Evolutionary conservation across 2,888 invertebrate genomes (phyloP).

Genomic region (Asteroscopus sphinx): DNA sequence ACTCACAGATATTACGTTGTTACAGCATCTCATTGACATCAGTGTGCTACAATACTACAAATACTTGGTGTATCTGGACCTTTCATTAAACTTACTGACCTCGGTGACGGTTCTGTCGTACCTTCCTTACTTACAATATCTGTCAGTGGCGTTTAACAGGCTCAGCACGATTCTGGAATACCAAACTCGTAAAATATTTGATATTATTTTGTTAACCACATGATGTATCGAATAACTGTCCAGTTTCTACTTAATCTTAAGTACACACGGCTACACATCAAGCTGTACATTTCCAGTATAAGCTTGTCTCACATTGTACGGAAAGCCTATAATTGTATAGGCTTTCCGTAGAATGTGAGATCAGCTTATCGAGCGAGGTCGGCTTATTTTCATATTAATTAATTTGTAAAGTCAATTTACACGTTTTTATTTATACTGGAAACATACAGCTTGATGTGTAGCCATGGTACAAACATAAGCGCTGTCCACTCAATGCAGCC

Average conservation of each 20-base stretch:
- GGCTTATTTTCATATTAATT: no score
- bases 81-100: constrained; percentile 89
- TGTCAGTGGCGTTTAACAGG: constrained; percentile 89
- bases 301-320: no score
- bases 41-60: constrained; percentile 87
- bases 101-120: constrained; percentile 86
- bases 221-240: no score
- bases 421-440: no score
- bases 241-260: no score
- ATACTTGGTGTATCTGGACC: constrained; percentile 90
- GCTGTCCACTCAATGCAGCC: not conserved
- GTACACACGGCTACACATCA: no score
- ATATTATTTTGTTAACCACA: not conserved
- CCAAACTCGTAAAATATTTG: constrained; percentile 80
- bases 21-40: constrained; percentile 83
- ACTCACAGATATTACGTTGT: constrained; percentile 27
- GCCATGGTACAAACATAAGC: not conserved
- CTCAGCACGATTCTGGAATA: constrained; percentile 88
- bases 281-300: no score
- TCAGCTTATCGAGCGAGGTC: no score
- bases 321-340: no score
- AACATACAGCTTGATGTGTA: no score
- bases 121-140: constrained; percentile 89
- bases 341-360: no score
- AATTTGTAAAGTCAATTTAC: no score